Conservation (phyloP, 2,888 invertebrate species). For the Cyclophora albipunctata region DNA sequence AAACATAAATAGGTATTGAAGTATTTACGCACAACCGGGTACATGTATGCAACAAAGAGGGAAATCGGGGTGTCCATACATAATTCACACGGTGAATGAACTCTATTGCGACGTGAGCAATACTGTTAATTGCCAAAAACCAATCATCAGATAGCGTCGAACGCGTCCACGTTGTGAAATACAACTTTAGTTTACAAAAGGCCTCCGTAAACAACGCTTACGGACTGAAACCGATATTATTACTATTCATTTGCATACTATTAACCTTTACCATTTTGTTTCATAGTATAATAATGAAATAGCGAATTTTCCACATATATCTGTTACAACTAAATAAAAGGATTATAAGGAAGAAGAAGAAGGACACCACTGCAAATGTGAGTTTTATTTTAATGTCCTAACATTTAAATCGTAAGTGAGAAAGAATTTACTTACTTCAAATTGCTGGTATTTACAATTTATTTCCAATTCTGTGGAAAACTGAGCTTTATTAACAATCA, state of each 20-base stretch:
- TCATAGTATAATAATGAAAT: neutral
- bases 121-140: conserved; percentile 76
- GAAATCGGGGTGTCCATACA: conserved; percentile 61
- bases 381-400: too few species aligned
- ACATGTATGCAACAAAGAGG: conserved; percentile 55
- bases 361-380: too few species aligned
- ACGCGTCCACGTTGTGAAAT: conserved; percentile 65
- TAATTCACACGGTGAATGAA: conserved; percentile 74
- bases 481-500: neutral
- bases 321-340: conserved; percentile 42
- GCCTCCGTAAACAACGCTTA: conserved; percentile 25
- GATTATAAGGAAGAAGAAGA: too few species aligned
- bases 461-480: conserved; percentile 34
- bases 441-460: too few species aligned
- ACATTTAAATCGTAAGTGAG: too few species aligned
- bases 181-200: conserved; percentile 67
- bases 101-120: conserved; percentile 69
- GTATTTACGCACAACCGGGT: conserved; percentile 30
- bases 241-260: conserved; percentile 5
- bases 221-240: conserved; percentile 8
- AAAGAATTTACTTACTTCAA: too few species aligned
- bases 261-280: neutral
- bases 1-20: conserved; percentile 17
- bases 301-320: conserved; percentile 10
- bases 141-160: conserved; percentile 74